Evolutionary conservation across 2,113 vertebrate genomes (phyloP), one percentile per base, ranked within the genome.

Genomic region (Onychorhynchus coronatus): DNA sequence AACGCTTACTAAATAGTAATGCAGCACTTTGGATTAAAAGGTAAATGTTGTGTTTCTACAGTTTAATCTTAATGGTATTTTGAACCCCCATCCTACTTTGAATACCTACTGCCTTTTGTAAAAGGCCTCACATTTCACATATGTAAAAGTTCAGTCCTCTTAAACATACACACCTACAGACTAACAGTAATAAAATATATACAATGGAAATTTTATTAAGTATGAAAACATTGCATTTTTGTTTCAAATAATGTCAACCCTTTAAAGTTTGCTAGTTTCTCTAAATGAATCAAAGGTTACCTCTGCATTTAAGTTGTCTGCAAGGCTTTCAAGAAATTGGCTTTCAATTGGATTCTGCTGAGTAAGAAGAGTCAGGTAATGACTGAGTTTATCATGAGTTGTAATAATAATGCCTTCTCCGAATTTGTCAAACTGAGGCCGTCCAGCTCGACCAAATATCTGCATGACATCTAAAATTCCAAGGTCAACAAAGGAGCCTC

Each of bases 401-500:
- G 99, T 99, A 97, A 99, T 99, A 97, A 99, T 99, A 97, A 99
- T 96, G 91, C 99, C 99, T 98, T 99, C 99, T 52, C 99, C 99
- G 66, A 98, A 99, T 97, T 98, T 99, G 96, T 99, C 99, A 89
- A 99, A 99, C 96, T 99, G 99, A 37, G 99, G 99, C 68, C 99
- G 98, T 89, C 99, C 99, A 12, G 99, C 99, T 46, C 99, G 98
- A 35, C 99, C 99, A 89, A 99, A 99, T 96, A 99, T 99, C 98
- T 99, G 99, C 99, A 99, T 99, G 96, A 99, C 99, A 90, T 99
- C 99, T 98, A 99, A 98, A 98, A 99, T 99, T 96, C 99, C 99
- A 97, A 99, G 98, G 95, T 99, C 99, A 98, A 99, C 99, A 98
- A 99, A 98, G 25, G 99, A 86, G 8, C 99, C 99, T 81, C 99